Percentiles rank a stretch among this genome's conserved stretches.
Conservation (phyloP, 2,113 vertebrate species). For the Heterotis niloticus region DNA sequence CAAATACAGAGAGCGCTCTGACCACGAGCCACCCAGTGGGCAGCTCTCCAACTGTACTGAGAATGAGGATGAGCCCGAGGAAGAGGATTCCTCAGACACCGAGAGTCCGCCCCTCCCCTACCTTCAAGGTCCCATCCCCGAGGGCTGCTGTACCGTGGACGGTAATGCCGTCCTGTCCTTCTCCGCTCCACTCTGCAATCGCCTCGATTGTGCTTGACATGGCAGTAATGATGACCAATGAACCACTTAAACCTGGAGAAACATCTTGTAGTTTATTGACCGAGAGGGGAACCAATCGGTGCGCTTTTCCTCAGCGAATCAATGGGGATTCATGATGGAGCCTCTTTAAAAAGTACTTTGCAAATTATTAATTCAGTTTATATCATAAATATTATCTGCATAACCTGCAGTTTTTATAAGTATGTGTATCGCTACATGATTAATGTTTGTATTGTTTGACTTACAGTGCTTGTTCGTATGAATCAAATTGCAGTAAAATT, state of each 20-base stretch:
- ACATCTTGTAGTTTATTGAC: not conserved
- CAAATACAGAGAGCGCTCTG: slow-evolving; percentile 70
- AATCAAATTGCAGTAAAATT: no score
- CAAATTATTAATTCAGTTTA: no score
- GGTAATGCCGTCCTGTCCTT: slow-evolving; percentile 58
- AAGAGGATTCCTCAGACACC: slow-evolving; percentile 89
- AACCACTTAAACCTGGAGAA: not conserved
- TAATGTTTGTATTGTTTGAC: no score
- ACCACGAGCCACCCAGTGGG: slow-evolving; percentile 68
- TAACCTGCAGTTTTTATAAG: no score
- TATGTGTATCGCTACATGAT: no score
- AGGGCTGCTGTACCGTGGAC: slow-evolving; percentile 92
- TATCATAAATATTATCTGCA: no score
- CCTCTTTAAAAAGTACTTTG: no score
- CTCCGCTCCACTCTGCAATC: not conserved
- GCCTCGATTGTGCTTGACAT: not conserved
- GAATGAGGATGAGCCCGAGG: slow-evolving; percentile 80
- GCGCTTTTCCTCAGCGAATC: not conserved
- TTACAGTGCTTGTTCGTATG: no score
- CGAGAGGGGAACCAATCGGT: not conserved
- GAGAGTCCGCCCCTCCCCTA: slow-evolving; percentile 91
- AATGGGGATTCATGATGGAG: not conserved
- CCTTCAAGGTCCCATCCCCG: slow-evolving; percentile 81
- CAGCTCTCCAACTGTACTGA: slow-evolving; percentile 76
- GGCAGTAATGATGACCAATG: not conserved